phyloP scores from a whole-genome alignment of 2,888 invertebrate species.

The Coleophora flavipennella region DNA sequence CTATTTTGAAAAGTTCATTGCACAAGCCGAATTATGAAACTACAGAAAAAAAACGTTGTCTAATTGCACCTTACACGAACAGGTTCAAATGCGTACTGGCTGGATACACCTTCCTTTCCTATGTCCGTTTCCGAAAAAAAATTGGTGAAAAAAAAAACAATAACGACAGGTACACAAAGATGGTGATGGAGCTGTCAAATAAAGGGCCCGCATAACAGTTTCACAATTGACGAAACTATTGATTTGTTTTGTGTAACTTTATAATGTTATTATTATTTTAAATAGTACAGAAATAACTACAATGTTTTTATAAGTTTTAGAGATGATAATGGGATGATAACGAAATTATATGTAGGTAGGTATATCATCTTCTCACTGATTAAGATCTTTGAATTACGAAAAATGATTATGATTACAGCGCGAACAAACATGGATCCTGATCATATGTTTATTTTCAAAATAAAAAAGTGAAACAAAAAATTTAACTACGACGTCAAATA shows the following conservation, averaged over 20 bases:
- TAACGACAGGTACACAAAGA: conserved; percentile 47
- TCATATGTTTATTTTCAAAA: too few species aligned
- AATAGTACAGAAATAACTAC: conserved; percentile 10
- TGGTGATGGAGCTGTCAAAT: conserved; percentile 17
- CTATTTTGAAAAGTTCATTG: too few species aligned
- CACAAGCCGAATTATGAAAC: neutral
- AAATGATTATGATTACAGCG: too few species aligned
- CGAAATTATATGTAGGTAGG: too few species aligned
- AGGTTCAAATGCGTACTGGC: conserved; percentile 58
- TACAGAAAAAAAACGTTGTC: conserved; percentile 19
- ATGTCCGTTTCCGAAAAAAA: conserved; percentile 62
- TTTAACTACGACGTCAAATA: too few species aligned
- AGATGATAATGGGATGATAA: too few species aligned
- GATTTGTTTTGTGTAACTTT: conserved; percentile 25
- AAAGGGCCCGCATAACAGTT: conserved; percentile 37
- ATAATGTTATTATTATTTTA: conserved; percentile 27
- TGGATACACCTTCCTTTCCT: conserved; percentile 40
- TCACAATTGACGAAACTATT: conserved; percentile 33
- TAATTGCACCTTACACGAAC: conserved; percentile 57
- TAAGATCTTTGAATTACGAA: too few species aligned
- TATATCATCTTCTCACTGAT: too few species aligned
- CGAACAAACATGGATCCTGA: too few species aligned
- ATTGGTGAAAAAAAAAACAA: conserved; percentile 22
- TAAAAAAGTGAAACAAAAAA: too few species aligned
- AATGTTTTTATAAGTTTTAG: conserved; percentile 12